Evolutionary conservation across 2,797 vertebrate genomes (phyloP).

Genomic region (Eulemur coronatus): DNA sequence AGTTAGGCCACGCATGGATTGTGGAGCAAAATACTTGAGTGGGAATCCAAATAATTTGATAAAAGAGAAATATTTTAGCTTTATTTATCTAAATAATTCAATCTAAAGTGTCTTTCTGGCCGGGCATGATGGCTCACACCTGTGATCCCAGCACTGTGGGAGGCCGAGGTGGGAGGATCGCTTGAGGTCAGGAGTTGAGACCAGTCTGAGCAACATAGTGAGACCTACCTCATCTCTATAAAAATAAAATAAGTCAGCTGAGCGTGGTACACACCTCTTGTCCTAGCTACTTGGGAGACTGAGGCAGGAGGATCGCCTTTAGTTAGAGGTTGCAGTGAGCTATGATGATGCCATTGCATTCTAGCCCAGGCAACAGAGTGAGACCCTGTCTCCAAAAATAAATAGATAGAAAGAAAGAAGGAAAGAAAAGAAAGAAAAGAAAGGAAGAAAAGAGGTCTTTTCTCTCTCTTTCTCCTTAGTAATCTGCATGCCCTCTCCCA

Average conservation of each 20-base stretch:
- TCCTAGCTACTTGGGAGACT: too few species aligned
- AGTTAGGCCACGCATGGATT: background rate
- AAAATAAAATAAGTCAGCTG: background rate
- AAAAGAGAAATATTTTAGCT: background rate
- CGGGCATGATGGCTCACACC: fast-evolving
- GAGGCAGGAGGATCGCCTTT: background rate
- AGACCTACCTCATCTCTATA: background rate
- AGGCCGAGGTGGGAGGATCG: background rate
- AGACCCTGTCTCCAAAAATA: background rate
- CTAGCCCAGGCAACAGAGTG: background rate
- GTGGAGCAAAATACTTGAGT: background rate
- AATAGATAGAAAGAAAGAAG: too few species aligned
- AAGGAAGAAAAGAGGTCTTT: too few species aligned
- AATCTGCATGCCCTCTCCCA: background rate
- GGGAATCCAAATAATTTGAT: background rate
- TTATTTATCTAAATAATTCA: background rate
- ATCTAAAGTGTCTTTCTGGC: background rate
- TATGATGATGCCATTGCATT: too few species aligned
- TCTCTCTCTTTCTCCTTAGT: background rate
- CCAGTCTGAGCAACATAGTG: background rate
- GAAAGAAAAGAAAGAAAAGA: too few species aligned
- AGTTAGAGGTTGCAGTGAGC: background rate
- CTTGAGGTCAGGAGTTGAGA: background rate
- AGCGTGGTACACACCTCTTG: fast-evolving
- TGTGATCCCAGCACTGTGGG: background rate